These are phyloP conservation scores for Bos indicus DNA, from an alignment of 2,113 vertebrate genomes.

Conservation along the genomic window DNA sequence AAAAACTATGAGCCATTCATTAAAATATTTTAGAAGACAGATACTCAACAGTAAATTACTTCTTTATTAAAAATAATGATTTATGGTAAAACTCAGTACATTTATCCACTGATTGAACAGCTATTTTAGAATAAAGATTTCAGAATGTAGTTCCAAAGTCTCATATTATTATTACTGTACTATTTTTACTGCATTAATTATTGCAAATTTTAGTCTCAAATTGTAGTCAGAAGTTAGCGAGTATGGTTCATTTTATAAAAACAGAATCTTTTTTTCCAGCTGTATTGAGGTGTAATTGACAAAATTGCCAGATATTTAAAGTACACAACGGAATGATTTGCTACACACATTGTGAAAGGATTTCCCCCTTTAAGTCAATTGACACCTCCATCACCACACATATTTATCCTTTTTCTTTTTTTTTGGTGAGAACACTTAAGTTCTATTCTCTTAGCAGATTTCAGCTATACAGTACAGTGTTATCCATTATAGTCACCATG, in stretches of 20 bases:
- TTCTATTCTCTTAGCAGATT: background rate
- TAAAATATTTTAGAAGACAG: background rate
- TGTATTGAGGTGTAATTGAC: background rate
- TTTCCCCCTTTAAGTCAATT: background rate
- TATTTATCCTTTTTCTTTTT: background rate
- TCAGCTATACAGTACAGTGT: background rate
- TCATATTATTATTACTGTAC: background rate
- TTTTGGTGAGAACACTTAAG: background rate
- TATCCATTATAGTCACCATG: background rate
- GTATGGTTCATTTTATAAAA: background rate
- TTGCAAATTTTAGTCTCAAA: background rate
- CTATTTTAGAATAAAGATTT: background rate
- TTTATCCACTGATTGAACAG: background rate
- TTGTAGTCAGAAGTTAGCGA: background rate
- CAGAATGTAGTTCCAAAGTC: background rate
- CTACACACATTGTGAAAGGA: background rate
- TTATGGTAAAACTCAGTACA: background rate
- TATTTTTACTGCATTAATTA: background rate
- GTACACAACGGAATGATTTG: background rate
- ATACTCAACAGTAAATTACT: background rate
- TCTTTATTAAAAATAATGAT: conserved; percentile 2
- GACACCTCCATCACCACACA: background rate
- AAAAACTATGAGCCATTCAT: background rate
- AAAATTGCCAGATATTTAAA: background rate
- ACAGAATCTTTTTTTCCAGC: background rate